phyloP scores from a whole-genome alignment of 92 coral and sea anemone genomes.

The Phenganax marumi region DNA sequence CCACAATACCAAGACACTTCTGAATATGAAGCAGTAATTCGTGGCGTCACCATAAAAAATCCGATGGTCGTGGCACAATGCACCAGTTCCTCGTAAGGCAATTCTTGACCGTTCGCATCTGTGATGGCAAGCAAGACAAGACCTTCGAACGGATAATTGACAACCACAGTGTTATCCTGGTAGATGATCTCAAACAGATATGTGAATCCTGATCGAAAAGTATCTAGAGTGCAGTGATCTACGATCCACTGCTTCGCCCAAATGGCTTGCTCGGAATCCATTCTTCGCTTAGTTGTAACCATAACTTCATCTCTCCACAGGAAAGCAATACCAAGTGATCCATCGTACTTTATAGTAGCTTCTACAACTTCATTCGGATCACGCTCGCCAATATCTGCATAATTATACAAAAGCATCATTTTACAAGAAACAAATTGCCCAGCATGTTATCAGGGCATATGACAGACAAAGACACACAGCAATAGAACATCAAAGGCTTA shows the following conservation, averaged over 20 bases:
- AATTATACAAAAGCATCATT: neutral
- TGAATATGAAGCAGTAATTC: conserved; percentile 25
- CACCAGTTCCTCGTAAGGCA: neutral
- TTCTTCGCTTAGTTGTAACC: conserved; percentile 32
- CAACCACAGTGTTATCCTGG: conserved; percentile 19
- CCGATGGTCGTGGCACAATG: conserved; percentile 8
- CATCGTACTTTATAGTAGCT: conserved; percentile 29
- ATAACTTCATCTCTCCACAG: conserved; percentile 18
- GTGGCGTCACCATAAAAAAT: conserved; percentile 35
- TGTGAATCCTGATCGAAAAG: conserved; percentile 13
- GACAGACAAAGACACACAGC: too few species aligned
- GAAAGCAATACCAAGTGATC: conserved; percentile 35
- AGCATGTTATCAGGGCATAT: too few species aligned
- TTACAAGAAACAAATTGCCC: neutral
- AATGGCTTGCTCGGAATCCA: conserved; percentile 33
- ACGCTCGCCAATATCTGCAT: neutral
- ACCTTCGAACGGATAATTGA: conserved; percentile 20
- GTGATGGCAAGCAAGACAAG: conserved; percentile 37
- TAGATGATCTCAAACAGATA: conserved; percentile 28
- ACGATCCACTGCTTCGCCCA: conserved; percentile 34
- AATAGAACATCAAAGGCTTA: too few species aligned
- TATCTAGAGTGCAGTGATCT: conserved; percentile 19
- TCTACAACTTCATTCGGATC: conserved; percentile 25
- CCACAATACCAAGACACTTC: conserved; percentile 26
- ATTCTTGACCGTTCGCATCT: conserved; percentile 18